Conservation (phyloP, 2,888 invertebrate genomes). For the Drosophila colorata region DNA sequence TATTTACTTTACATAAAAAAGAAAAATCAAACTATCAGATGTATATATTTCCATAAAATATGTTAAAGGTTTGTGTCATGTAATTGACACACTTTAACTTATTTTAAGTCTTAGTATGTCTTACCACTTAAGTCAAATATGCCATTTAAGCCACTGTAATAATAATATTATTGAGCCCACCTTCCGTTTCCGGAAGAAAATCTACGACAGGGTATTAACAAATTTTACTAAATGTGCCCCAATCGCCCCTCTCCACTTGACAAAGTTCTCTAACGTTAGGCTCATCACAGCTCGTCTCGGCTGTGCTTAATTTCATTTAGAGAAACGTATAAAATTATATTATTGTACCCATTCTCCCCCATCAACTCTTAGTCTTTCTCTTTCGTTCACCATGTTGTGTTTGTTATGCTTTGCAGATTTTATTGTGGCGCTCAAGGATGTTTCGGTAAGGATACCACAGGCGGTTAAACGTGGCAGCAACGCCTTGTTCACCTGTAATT, state of each 20-base stretch:
- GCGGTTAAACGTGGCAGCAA: constrained; percentile 89
- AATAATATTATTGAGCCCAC: constrained; percentile 11
- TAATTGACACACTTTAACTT: neutral
- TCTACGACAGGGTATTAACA: constrained; percentile 11
- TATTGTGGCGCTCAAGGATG: constrained; percentile 87
- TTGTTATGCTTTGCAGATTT: constrained; percentile 80
- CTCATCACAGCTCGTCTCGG: constrained; percentile 14
- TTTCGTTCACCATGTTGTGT: constrained; percentile 11
- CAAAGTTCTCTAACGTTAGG: neutral
- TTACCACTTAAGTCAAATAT: constrained; percentile 3
- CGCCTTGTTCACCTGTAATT: constrained; percentile 90
- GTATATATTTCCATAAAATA: too few species aligned
- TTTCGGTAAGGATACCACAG: constrained; percentile 89
- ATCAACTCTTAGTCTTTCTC: constrained; percentile 1
- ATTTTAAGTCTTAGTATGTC: neutral
- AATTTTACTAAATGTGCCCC: constrained; percentile 18
- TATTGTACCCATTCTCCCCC: constrained; percentile 8
- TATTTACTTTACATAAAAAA: too few species aligned
- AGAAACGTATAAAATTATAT: constrained; percentile 44
- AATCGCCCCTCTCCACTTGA: neutral
- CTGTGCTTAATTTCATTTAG: constrained; percentile 57
- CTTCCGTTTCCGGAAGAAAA: neutral
- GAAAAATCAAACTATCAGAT: too few species aligned
- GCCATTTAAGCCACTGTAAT: constrained; percentile 1
- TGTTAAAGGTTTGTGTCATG: too few species aligned